phyloP scores from a whole-genome alignment of 2,797 vertebrate species.

The Fistularia tabacaria region DNA sequence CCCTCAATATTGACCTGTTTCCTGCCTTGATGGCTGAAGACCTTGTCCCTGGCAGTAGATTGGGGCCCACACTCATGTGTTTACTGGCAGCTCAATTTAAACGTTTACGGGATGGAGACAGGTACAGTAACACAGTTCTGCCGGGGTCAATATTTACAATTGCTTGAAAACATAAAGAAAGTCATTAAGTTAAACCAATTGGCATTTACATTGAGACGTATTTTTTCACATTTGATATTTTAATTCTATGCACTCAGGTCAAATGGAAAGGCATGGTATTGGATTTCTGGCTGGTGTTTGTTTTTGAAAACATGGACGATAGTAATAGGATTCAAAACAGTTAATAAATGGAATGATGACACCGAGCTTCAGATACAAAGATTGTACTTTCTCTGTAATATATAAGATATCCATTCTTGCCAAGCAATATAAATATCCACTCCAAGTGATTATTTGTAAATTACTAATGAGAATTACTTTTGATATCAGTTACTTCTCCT shows the following conservation, averaged over 20 bases:
- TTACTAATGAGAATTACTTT: neutral
- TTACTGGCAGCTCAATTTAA: constrained; percentile 88
- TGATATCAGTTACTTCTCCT: neutral
- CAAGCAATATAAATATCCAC: too few species aligned
- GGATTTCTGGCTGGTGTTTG: neutral
- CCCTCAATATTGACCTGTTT: constrained; percentile 92
- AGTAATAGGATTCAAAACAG: too few species aligned
- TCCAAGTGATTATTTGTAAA: neutral
- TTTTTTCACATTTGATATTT: too few species aligned
- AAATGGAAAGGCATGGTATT: neutral
- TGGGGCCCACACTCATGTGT: constrained; percentile 95
- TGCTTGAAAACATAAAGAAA: too few species aligned
- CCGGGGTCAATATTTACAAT: neutral
- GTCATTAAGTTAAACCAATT: too few species aligned
- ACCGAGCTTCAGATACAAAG: too few species aligned
- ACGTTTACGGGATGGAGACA: constrained; percentile 89
- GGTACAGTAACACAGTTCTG: constrained; percentile 68
- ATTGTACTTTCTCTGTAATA: too few species aligned
- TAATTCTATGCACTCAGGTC: neutral
- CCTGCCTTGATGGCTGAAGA: constrained; percentile 97
- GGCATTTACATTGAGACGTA: too few species aligned
- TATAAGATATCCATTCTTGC: too few species aligned
- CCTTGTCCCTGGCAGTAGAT: constrained; percentile 88
- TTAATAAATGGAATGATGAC: too few species aligned
- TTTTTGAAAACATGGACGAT: too few species aligned